Evolutionary conservation across 2,113 vertebrate species (phyloP).

Genomic region (Cottus gobio): DNA sequence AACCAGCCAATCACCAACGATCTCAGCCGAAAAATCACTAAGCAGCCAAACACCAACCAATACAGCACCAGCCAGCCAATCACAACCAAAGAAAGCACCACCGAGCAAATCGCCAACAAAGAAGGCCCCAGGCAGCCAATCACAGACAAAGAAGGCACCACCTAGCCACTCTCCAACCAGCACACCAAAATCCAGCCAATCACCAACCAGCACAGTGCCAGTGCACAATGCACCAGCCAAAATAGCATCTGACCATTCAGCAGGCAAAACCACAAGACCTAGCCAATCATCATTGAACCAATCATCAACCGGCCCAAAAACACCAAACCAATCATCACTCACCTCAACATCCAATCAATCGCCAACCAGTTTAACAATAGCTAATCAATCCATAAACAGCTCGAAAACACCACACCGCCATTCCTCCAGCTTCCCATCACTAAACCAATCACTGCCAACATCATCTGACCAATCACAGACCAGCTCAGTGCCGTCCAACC

Average conservation of each 20-base stretch:
- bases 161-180: neutral
- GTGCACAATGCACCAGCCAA: neutral
- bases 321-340: neutral
- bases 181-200: neutral
- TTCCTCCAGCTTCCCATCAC: slow-evolving; percentile 4
- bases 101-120: neutral
- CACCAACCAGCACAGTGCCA: neutral
- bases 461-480: slow-evolving; percentile 19
- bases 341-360: slow-evolving; percentile 10
- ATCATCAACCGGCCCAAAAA: neutral
- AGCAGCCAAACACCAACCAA: neutral
- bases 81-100: neutral
- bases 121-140: slow-evolving; percentile 3
- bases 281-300: slow-evolving; percentile 25
- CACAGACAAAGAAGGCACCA: neutral
- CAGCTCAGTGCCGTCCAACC: slow-evolving; percentile 9
- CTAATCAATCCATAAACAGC: neutral
- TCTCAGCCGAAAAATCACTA: neutral
- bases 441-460: slow-evolving; percentile 11
- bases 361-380: neutral
- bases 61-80: neutral
- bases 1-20: neutral
- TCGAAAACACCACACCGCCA: neutral
- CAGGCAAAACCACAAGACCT: neutral
- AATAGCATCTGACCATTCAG: neutral